Conservation (phyloP, 1,140 invertebrate genomes). For the Mycetomoellerius zeteki region DNA sequence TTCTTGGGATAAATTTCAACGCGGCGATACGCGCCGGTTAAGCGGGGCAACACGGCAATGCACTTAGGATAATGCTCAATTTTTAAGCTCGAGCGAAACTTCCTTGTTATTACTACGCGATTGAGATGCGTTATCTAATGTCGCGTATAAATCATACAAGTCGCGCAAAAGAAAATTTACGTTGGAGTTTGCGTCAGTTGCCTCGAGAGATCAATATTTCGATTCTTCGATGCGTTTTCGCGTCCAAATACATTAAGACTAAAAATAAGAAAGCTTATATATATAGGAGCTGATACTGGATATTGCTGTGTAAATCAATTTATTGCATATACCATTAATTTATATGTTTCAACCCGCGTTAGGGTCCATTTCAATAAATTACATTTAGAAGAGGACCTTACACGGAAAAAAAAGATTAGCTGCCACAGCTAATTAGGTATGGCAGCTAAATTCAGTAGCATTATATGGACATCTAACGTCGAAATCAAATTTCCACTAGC, state of each 20-base stretch:
- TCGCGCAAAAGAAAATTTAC: constrained; percentile 37
- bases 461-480: too few species aligned
- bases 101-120: constrained; percentile 49
- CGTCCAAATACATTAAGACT: not conserved
- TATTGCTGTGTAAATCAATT: too few species aligned
- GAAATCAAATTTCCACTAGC: too few species aligned
- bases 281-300: too few species aligned
- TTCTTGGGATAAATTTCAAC: constrained; percentile 57
- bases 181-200: not conserved
- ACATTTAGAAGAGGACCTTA: too few species aligned
- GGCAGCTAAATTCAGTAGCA: too few species aligned
- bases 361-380: too few species aligned
- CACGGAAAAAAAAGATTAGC: too few species aligned
- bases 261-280: too few species aligned
- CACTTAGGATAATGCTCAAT: constrained; percentile 62
- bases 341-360: too few species aligned
- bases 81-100: constrained; percentile 57
- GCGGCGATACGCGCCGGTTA: constrained; percentile 47
- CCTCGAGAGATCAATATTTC: not conserved
- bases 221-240: not conserved
- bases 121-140: constrained; percentile 47
- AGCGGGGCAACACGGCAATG: constrained; percentile 53
- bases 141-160: constrained; percentile 51
- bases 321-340: too few species aligned
- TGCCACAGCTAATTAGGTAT: too few species aligned